These are phyloP conservation scores for Helicoverpa armigera DNA, from an alignment of 1,140 invertebrate species.

Conservation along the genomic window DNA sequence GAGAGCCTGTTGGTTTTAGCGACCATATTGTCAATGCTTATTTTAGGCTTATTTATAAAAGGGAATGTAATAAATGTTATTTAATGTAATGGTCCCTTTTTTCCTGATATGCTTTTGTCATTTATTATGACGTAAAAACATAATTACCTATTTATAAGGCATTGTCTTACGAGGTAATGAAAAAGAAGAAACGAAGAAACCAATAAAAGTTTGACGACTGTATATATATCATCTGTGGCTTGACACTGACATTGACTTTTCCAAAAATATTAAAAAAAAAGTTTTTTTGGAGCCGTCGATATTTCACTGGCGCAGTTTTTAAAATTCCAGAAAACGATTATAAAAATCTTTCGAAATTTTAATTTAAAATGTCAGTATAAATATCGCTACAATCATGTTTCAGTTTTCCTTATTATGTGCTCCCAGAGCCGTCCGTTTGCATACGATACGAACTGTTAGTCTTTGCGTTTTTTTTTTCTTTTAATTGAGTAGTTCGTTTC, in stretches of 20 bases:
- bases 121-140: too few species aligned
- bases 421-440: constrained; percentile 15
- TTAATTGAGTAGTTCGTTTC: neutral
- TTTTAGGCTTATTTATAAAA: too few species aligned
- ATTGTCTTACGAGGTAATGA: too few species aligned
- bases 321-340: neutral
- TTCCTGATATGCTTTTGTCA: too few species aligned
- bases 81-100: too few species aligned
- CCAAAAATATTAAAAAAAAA: too few species aligned
- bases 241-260: neutral
- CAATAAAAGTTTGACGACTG: too few species aligned
- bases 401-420: neutral
- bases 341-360: neutral
- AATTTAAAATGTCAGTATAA: constrained; percentile 7
- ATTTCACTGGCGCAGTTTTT: neutral
- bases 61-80: too few species aligned
- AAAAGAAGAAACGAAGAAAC: too few species aligned
- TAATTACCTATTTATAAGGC: too few species aligned
- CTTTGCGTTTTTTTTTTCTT: neutral
- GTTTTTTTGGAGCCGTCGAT: too few species aligned
- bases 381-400: neutral
- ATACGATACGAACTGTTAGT: constrained; percentile 14
- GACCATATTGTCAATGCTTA: neutral
- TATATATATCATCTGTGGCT: too few species aligned
- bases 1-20: neutral